Percentiles rank a stretch among this genome's conserved stretches.
phyloP scores from a whole-genome alignment of 2,797 vertebrate species.

The Adrianichthys oophorus region DNA sequence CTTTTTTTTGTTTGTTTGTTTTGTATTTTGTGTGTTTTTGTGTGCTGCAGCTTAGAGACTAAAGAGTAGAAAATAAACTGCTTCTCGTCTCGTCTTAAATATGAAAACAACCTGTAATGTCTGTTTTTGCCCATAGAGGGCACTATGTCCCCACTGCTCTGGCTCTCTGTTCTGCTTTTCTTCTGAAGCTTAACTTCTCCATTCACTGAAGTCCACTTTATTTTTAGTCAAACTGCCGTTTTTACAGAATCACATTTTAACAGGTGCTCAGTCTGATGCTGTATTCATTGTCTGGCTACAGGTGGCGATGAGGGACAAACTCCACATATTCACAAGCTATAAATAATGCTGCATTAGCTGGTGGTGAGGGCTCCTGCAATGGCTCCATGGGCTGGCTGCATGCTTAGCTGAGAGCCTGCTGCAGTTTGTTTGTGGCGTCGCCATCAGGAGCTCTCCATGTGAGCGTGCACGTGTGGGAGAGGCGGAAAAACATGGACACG shows the following conservation, averaged over 20 bases:
- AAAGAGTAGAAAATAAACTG: conserved; percentile 5
- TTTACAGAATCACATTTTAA: conserved; percentile 17
- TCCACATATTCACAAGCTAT: conserved; percentile 41
- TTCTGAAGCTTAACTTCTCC: conserved; percentile 24
- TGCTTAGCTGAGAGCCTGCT: conserved; percentile 23
- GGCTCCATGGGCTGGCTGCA: conserved; percentile 24
- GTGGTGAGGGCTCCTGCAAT: conserved; percentile 35
- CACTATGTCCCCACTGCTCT: conserved; percentile 55
- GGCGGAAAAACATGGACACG: conserved; percentile 7
- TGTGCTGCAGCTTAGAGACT: conserved; percentile 4
- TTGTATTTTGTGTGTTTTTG: conserved; percentile 3
- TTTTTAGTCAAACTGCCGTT: conserved; percentile 32
- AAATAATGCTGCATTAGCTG: conserved; percentile 63
- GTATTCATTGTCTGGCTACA: conserved; percentile 30
- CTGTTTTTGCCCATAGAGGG: conserved; percentile 61
- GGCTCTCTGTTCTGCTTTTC: conserved; percentile 14
- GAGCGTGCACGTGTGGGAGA: conserved; percentile 2
- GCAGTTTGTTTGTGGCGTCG: conserved; percentile 42
- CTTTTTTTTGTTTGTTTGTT: conserved; percentile 6
- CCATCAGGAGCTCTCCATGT: conserved; percentile 52
- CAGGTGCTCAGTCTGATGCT: conserved; percentile 12
- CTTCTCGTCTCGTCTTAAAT: neutral
- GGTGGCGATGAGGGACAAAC: conserved; percentile 45
- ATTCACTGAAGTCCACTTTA: conserved; percentile 34
- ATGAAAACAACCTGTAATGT: conserved; percentile 10